Percentiles rank a stretch among this genome's conserved stretches.
Conservation (phyloP, 2,888 invertebrate species). For the Melieria omissa region DNA sequence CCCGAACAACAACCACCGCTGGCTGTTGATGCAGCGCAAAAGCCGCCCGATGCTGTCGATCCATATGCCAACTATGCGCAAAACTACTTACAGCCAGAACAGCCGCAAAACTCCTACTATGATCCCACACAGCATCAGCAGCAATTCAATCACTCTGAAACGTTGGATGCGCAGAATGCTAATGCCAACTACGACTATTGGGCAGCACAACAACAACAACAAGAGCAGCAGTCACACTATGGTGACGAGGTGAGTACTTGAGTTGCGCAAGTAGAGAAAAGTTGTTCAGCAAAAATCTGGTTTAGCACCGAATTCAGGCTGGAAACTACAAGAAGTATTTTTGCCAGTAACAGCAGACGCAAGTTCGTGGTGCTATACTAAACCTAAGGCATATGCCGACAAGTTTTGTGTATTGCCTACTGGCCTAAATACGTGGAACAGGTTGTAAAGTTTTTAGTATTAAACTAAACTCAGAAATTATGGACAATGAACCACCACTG, state of each 20-base stretch:
- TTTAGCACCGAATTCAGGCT: no score
- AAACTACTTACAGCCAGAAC: conserved; percentile 34
- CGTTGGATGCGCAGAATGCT: conserved; percentile 14
- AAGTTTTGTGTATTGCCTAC: no score
- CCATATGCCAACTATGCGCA: conserved; percentile 38
- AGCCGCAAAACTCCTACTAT: conserved; percentile 38
- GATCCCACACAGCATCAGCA: conserved; percentile 35
- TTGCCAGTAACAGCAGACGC: no score
- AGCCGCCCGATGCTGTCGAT: conserved; percentile 16
- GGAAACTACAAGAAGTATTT: no score
- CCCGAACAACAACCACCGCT: conserved; percentile 38
- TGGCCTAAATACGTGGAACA: no score
- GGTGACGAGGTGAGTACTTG: conserved; percentile 31
- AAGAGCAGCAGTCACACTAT: conserved; percentile 35
- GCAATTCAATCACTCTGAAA: conserved; percentile 11
- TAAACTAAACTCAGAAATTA: no score
- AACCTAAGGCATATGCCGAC: no score
- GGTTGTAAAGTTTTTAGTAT: no score
- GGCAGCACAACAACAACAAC: conserved; percentile 34
- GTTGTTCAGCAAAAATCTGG: background rate
- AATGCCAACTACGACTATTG: conserved; percentile 31
- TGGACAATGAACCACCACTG: no score
- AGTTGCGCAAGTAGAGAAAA: background rate
- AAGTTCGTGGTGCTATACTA: no score
- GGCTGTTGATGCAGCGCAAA: conserved; percentile 16